phyloP scores from a whole-genome alignment of 2,888 invertebrate species.

The Glyphotaelius pellucidus region DNA sequence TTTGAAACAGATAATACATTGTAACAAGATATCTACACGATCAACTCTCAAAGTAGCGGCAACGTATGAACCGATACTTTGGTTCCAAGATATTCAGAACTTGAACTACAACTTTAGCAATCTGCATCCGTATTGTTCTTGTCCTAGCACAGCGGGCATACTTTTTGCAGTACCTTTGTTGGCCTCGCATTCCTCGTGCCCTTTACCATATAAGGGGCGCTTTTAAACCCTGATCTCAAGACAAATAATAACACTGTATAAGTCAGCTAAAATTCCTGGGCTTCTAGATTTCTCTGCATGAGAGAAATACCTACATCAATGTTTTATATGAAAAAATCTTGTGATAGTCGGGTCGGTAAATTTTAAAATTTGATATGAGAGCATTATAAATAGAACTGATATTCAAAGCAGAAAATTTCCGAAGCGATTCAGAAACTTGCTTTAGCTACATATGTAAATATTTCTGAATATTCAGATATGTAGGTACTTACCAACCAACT shows the following conservation, averaged over 20 bases:
- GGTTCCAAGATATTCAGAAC: background rate
- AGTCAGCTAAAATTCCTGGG: background rate
- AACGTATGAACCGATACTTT: background rate
- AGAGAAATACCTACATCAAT: background rate
- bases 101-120: constrained; percentile 3
- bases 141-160: background rate
- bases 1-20: background rate
- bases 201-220: constrained; percentile 11
- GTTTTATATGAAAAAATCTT: background rate
- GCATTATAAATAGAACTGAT: too few species aligned
- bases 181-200: constrained; percentile 12
- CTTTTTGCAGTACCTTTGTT: background rate
- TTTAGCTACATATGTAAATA: too few species aligned
- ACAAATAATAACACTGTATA: background rate
- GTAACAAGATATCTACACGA: background rate
- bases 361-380: too few species aligned
- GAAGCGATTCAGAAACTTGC: too few species aligned
- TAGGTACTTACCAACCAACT: too few species aligned
- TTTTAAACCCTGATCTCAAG: constrained; percentile 7
- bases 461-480: too few species aligned
- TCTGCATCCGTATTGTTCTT: constrained; percentile 4
- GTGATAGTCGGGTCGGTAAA: too few species aligned
- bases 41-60: background rate
- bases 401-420: too few species aligned
- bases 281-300: background rate